A percentile compares a stretch with the other conserved stretches of the same genome.
Evolutionary conservation across 2,797 vertebrate species (phyloP).

Genomic region (Tangara arthus): DNA sequence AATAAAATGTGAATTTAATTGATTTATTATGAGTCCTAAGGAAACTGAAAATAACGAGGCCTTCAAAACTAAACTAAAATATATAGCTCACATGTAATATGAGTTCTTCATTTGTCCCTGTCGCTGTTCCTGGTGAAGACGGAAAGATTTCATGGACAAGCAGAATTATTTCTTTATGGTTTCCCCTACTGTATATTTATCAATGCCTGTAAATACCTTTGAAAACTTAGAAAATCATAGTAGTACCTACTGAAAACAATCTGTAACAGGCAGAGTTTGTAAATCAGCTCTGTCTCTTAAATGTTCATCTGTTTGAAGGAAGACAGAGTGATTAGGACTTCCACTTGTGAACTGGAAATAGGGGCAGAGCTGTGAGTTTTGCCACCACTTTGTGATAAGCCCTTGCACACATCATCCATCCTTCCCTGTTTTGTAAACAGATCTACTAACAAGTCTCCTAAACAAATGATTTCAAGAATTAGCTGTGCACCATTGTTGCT

Average conservation of each 20-base stretch:
- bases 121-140: not conserved
- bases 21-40: not conserved
- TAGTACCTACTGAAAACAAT: not conserved
- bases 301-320: not conserved
- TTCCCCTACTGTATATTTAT: not conserved
- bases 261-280: not conserved
- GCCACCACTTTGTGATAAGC: not conserved
- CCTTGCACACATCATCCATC: not conserved
- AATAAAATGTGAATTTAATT: not conserved
- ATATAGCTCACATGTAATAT: accelerated
- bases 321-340: not conserved
- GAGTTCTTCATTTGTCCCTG: not conserved
- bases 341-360: not conserved
- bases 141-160: not conserved
- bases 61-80: not conserved
- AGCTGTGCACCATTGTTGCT: not conserved
- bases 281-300: not conserved
- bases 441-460: not conserved
- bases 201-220: not conserved
- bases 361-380: not conserved
- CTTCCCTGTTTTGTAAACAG: not conserved
- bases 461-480: not conserved
- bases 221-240: not conserved
- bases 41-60: not conserved
- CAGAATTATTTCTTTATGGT: not conserved